Percentiles rank a stretch among this genome's conserved stretches.
Evolutionary conservation across 2,888 invertebrate genomes (phyloP).

Genomic region (Lepidochitona cinerea): DNA sequence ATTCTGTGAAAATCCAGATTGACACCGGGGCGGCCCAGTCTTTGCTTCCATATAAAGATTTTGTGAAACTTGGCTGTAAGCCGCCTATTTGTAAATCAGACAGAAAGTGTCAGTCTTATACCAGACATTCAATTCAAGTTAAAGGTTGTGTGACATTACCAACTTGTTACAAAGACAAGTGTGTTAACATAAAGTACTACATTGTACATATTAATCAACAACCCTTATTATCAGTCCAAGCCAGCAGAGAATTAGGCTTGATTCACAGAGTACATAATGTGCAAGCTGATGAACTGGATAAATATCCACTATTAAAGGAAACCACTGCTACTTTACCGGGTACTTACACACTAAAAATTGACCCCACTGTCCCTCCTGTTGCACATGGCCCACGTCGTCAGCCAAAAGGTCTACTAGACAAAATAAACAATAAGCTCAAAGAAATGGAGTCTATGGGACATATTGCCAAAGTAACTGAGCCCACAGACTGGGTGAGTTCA

Average conservation of each 20-base stretch:
- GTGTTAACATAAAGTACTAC: background rate
- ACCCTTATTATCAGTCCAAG: background rate
- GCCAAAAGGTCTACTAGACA: slow-evolving; percentile 19
- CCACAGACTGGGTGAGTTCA: slow-evolving; percentile 43
- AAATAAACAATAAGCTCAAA: slow-evolving; percentile 29
- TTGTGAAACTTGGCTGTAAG: too few relatives aligned
- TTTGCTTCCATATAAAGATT: too few relatives aligned
- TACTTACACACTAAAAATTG: slow-evolving; percentile 24
- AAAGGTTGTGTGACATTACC: background rate
- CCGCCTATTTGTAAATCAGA: background rate
- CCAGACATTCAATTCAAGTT: background rate
- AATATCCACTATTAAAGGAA: too few relatives aligned
- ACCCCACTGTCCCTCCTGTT: slow-evolving; percentile 20
- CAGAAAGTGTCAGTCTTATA: background rate
- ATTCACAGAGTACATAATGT: too few relatives aligned
- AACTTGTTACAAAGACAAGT: background rate
- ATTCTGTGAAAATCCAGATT: too few relatives aligned
- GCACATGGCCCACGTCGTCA: slow-evolving; percentile 24
- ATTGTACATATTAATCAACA: background rate
- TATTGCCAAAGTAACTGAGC: slow-evolving; percentile 30
- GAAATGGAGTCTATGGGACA: slow-evolving; percentile 38
- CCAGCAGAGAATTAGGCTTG: slow-evolving; percentile 7
- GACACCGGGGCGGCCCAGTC: too few relatives aligned
- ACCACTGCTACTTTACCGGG: slow-evolving; percentile 32
- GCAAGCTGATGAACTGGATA: slow-evolving; percentile 1